These are phyloP conservation scores for Himalopsyche kuldschensis DNA, from an alignment of 2,888 invertebrate genomes.

Conservation along the genomic window DNA sequence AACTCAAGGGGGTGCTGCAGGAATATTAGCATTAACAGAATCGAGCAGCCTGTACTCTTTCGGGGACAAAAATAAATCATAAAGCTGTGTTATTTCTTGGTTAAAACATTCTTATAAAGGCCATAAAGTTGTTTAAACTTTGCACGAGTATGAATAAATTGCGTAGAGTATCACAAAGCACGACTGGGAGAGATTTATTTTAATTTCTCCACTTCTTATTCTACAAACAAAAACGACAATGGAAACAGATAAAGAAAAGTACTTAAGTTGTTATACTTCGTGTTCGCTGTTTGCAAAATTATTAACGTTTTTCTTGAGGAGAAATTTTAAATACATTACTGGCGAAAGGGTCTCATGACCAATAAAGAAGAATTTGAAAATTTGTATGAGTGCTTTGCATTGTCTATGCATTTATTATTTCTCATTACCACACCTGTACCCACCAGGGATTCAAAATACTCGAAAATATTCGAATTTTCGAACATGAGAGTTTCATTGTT, in stretches of 20 bases:
- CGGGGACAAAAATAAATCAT: not conserved
- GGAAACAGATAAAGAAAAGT: constrained; percentile 27
- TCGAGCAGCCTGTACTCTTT: not conserved
- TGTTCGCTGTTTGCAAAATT: not conserved
- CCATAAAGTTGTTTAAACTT: constrained; percentile 29
- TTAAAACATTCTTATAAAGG: not conserved
- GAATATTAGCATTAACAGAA: not conserved
- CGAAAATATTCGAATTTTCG: too few species aligned
- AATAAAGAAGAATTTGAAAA: not conserved
- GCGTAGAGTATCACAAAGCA: constrained; percentile 30
- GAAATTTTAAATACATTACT: not conserved
- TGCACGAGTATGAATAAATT: constrained; percentile 35
- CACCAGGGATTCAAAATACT: too few species aligned
- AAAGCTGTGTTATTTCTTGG: not conserved
- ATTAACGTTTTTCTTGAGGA: not conserved
- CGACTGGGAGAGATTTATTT: constrained; percentile 28
- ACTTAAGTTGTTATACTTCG: constrained; percentile 5
- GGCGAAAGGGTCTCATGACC: not conserved
- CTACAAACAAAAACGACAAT: constrained; percentile 31
- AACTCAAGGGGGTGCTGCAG: not conserved
- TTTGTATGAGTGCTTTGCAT: too few species aligned
- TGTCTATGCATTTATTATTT: too few species aligned
- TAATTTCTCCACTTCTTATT: constrained; percentile 33
- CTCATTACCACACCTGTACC: too few species aligned
- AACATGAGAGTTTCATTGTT: too few species aligned